Evolutionary conservation across 2,888 invertebrate genomes (phyloP).

Genomic region (Bedellia somnulentella): DNA sequence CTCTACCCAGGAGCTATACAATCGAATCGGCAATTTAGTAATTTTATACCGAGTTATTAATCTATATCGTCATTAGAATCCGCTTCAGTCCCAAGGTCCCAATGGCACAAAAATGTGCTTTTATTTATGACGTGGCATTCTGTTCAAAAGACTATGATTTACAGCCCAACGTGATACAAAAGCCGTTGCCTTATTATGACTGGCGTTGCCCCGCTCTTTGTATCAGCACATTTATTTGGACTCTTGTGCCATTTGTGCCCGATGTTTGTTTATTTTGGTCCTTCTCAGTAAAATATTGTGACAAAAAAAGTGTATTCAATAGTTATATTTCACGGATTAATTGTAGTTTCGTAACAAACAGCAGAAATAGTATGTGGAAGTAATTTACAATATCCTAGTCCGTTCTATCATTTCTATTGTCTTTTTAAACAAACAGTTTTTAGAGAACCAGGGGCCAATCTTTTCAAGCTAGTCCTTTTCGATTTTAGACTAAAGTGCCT

Average conservation of each 20-base stretch:
- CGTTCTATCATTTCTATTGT: no score
- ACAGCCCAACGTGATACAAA: conserved; percentile 47
- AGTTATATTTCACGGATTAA: conserved; percentile 51
- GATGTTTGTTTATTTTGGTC: conserved; percentile 57
- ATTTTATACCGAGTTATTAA: no score
- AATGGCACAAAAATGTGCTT: conserved; percentile 37
- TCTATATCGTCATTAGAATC: conserved; percentile 48
- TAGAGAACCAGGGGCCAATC: no score
- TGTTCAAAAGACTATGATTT: conserved; percentile 56
- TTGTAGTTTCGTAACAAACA: no score
- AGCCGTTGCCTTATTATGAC: conserved; percentile 56
- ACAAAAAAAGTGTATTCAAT: conserved; percentile 28
- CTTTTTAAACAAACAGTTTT: no score
- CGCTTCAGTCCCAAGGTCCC: conserved; percentile 40
- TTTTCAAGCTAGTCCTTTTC: no score
- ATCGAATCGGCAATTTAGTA: no score
- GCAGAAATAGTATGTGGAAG: no score
- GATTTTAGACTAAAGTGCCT: no score
- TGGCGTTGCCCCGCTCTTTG: conserved; percentile 51
- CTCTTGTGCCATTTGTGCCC: conserved; percentile 46
- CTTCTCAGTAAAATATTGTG: conserved; percentile 52
- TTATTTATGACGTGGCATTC: conserved; percentile 57
- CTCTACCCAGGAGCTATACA: no score
- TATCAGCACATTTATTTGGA: conserved; percentile 45
- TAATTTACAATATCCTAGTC: no score